Conservation (phyloP, 23 tunicate genomes). For the Halocynthia roretzi region DNA sequence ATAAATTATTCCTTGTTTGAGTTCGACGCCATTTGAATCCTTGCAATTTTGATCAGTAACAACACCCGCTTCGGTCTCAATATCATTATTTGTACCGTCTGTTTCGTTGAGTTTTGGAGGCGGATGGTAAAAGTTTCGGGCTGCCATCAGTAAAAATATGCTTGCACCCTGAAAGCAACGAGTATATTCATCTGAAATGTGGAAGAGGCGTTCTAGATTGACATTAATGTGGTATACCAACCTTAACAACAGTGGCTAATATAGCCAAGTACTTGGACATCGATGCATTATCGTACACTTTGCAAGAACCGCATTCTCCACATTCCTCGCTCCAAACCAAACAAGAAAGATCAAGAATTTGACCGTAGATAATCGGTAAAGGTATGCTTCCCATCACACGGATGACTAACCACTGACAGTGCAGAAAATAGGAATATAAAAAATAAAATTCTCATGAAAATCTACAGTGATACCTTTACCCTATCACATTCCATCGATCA, state of each 20-base stretch:
- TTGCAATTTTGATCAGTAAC: too few species aligned
- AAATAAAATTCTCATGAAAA: too few species aligned
- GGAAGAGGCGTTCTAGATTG: not conserved
- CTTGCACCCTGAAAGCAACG: slow-evolving; percentile 3
- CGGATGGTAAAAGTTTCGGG: not conserved
- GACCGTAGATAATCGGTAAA: slow-evolving; percentile 15
- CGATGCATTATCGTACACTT: not conserved
- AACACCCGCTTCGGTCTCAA: too few species aligned
- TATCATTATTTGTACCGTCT: too few species aligned
- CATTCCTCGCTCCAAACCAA: slow-evolving; percentile 4
- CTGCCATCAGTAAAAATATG: not conserved
- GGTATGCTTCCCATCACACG: slow-evolving; percentile 10
- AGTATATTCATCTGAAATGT: too few species aligned
- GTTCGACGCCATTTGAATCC: too few species aligned
- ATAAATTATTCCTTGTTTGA: too few species aligned
- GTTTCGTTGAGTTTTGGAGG: not conserved
- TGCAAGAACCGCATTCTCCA: slow-evolving; percentile 26
- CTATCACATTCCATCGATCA: too few species aligned
- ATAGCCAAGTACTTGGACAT: slow-evolving; percentile 4
- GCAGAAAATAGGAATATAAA: too few species aligned
- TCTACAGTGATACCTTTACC: too few species aligned
- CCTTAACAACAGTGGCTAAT: not conserved
- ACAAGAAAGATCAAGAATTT: slow-evolving; percentile 15
- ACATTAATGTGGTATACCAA: not conserved
- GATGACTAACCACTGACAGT: slow-evolving; percentile 11